phyloP scores from a whole-genome alignment of 2,797 vertebrate genomes.

The Hyperoplus lanceolatus region DNA sequence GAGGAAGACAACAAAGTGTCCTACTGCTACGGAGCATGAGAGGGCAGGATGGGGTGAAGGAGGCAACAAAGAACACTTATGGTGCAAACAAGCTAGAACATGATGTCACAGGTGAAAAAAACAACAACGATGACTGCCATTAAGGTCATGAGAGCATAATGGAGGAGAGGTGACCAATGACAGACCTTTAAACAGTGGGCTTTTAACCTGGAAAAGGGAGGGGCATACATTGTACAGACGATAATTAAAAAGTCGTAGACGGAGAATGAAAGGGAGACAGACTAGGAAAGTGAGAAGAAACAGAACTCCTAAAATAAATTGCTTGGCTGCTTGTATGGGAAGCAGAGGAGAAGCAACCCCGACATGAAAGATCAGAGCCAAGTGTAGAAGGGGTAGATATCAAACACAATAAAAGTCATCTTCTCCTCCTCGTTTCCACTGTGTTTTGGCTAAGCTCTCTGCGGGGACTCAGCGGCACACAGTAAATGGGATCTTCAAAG shows the following conservation, averaged over 20 bases:
- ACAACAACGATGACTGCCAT: slow-evolving; percentile 8
- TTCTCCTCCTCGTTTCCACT: slow-evolving; percentile 48
- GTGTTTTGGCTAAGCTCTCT: slow-evolving; percentile 56
- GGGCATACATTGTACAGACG: neutral
- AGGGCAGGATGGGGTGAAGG: slow-evolving; percentile 17
- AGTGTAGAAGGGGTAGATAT: slow-evolving; percentile 32
- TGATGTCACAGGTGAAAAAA: slow-evolving; percentile 46
- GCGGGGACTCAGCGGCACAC: slow-evolving; percentile 57
- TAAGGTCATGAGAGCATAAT: slow-evolving; percentile 22
- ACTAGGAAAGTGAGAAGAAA: neutral
- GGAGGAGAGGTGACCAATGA: slow-evolving; percentile 29
- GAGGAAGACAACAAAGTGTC: slow-evolving; percentile 21
- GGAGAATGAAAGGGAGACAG: neutral
- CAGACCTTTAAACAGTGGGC: neutral
- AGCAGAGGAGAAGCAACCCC: slow-evolving; percentile 26
- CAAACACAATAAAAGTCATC: slow-evolving; percentile 46
- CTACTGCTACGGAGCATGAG: slow-evolving; percentile 21
- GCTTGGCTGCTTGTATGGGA: neutral
- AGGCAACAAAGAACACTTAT: neutral
- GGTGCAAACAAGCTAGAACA: slow-evolving; percentile 29
- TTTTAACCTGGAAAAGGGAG: neutral
- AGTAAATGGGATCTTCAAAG: slow-evolving; percentile 77
- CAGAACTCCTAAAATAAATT: too few relatives aligned
- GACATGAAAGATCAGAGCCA: slow-evolving; percentile 20
- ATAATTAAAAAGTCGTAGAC: neutral